Evolutionary conservation across 2,797 vertebrate species (phyloP).

Genomic region (Neosilurus mollespiculum): DNA sequence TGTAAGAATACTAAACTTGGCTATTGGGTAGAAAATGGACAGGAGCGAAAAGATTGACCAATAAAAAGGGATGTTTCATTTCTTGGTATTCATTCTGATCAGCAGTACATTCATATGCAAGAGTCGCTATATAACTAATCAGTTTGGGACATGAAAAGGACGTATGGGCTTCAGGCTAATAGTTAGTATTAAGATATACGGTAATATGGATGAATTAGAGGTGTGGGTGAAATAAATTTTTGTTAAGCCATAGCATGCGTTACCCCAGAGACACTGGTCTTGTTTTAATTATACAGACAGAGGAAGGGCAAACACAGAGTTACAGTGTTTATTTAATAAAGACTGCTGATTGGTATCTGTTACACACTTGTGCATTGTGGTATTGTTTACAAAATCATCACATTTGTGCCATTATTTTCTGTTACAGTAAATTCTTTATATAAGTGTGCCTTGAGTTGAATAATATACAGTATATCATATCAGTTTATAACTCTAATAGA

Average conservation of each 20-base stretch:
- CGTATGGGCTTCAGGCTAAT: background rate
- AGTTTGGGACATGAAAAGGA: background rate
- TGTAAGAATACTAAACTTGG: background rate
- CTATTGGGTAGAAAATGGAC: background rate
- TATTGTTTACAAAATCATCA: conserved; percentile 45
- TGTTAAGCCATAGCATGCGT: no score
- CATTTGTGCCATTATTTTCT: conserved; percentile 35
- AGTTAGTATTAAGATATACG: background rate
- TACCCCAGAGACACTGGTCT: no score
- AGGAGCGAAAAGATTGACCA: background rate
- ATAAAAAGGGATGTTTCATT: background rate
- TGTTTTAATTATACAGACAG: conserved; percentile 7
- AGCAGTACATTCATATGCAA: background rate
- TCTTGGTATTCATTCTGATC: background rate
- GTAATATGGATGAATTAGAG: background rate
- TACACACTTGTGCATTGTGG: conserved; percentile 41
- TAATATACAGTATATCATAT: conserved; percentile 29
- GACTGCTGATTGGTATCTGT: conserved; percentile 28
- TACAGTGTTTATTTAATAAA: conserved; percentile 44
- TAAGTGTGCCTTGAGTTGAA: background rate
- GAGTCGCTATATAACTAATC: background rate
- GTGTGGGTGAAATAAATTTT: background rate
- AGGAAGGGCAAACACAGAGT: conserved; percentile 25
- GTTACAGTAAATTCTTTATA: conserved; percentile 1
- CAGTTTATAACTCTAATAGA: conserved; percentile 41